Percentiles rank a stretch among this genome's conserved stretches.
Conservation (phyloP, 2,797 vertebrate genomes). For the Crax fasciolata region DNA sequence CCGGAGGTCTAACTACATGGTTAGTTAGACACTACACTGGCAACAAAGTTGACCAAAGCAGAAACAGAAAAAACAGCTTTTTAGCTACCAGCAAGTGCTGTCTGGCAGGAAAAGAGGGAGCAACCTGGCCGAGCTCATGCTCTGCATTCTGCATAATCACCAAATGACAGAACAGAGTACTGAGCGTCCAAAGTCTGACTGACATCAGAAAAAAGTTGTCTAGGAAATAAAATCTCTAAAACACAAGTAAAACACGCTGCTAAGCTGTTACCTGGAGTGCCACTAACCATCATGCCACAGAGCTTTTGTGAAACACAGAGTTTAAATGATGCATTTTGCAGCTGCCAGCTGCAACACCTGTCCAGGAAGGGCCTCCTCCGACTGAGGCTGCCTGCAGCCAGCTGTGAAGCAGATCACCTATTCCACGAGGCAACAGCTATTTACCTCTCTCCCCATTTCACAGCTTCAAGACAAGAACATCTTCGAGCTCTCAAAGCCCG, state of each 20-base stretch:
- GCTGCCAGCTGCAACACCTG: background rate
- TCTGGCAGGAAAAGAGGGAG: background rate
- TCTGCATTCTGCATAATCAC: background rate
- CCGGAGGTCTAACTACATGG: background rate
- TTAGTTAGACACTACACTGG: background rate
- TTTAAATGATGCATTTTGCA: background rate
- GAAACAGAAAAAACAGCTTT: background rate
- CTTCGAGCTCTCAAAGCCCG: background rate
- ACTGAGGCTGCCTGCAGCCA: background rate
- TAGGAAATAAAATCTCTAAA: background rate
- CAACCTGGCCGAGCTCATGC: background rate
- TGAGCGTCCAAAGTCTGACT: background rate
- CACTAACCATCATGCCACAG: background rate
- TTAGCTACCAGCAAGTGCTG: background rate
- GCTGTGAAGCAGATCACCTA: background rate
- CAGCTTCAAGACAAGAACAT: background rate
- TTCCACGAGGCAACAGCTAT: background rate
- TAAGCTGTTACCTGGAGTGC: background rate
- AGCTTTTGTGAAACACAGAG: background rate
- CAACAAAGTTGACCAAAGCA: background rate
- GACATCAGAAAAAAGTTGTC: background rate
- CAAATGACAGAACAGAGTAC: background rate
- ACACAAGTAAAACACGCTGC: background rate
- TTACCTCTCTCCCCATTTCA: background rate
- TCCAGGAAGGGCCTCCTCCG: background rate